These are phyloP conservation scores for Rhyzopertha dominica DNA, from an alignment of 1,140 invertebrate genomes.

Conservation along the genomic window DNA sequence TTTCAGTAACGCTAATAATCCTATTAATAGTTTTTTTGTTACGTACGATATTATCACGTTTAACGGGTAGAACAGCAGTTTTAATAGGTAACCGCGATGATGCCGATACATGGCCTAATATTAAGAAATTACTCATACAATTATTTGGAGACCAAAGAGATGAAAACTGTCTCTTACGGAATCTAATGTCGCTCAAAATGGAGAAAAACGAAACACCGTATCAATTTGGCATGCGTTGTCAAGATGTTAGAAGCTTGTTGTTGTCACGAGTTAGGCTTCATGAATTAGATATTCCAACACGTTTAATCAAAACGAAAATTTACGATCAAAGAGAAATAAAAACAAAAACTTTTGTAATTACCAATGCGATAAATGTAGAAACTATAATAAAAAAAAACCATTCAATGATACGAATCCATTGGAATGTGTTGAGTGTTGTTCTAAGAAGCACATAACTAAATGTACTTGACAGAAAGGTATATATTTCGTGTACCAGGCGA, in stretches of 20 bases:
- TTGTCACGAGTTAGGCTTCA: neutral
- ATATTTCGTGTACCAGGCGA: too few relatives aligned
- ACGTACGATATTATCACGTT: neutral
- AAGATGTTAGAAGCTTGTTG: neutral
- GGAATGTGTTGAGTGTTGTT: slow-evolving; percentile 7
- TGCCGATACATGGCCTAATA: neutral
- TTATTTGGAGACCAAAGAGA: neutral
- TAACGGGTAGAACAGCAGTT: neutral
- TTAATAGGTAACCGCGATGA: neutral
- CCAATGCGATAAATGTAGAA: slow-evolving; percentile 7
- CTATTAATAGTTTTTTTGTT: neutral
- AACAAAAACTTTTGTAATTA: too few relatives aligned
- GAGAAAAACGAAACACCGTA: slow-evolving; percentile 1
- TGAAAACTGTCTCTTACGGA: neutral
- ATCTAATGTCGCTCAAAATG: neutral
- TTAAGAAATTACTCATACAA: too few relatives aligned
- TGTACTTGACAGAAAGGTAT: slow-evolving; percentile 9
- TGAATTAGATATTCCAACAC: neutral
- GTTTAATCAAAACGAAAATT: neutral
- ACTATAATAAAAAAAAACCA: slow-evolving; percentile 7
- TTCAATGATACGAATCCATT: neutral
- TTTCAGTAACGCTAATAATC: neutral
- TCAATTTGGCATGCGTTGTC: neutral
- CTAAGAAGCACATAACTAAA: slow-evolving; percentile 8
- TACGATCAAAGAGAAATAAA: neutral